Evolutionary conservation across 2,888 invertebrate species (phyloP).

Genomic region (Augochlorella aurata): DNA sequence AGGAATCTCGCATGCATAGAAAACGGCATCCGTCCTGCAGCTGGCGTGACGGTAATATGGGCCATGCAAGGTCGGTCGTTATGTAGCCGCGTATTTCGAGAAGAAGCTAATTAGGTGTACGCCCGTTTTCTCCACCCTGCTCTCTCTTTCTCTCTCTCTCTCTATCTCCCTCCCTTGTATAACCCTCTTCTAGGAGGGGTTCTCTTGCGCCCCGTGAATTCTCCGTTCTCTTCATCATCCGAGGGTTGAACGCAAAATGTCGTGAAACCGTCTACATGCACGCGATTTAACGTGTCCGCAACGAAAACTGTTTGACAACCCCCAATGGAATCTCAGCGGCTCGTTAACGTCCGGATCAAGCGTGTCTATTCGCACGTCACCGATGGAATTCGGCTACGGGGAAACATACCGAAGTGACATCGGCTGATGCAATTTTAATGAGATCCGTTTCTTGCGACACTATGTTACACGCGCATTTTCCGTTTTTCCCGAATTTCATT

Average conservation of each 20-base stretch:
- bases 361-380: slow-evolving; percentile 10
- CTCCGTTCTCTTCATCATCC: slow-evolving; percentile 11
- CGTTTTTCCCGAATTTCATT: no score
- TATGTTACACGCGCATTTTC: neutral
- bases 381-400: neutral
- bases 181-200: no score
- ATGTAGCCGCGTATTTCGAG: slow-evolving; percentile 50
- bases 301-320: slow-evolving; percentile 32
- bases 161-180: no score
- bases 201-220: neutral
- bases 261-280: slow-evolving; percentile 35
- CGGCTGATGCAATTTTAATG: neutral
- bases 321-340: slow-evolving; percentile 38
- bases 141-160: slow-evolving; percentile 10
- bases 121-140: slow-evolving; percentile 19
- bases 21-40: slow-evolving; percentile 41
- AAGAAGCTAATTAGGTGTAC: slow-evolving; percentile 54
- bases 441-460: neutral
- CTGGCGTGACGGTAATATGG: slow-evolving; percentile 47
- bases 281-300: slow-evolving; percentile 46
- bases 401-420: neutral
- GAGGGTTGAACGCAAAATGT: slow-evolving; percentile 33
- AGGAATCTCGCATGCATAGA: slow-evolving; percentile 33
- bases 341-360: slow-evolving; percentile 20
- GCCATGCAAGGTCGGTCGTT: slow-evolving; percentile 48